Percentiles rank a stretch among this genome's conserved stretches.
These are phyloP conservation scores for Mesorhabditis spiculigera DNA, from an alignment of 2,888 invertebrate genomes.

Conservation along the genomic window DNA sequence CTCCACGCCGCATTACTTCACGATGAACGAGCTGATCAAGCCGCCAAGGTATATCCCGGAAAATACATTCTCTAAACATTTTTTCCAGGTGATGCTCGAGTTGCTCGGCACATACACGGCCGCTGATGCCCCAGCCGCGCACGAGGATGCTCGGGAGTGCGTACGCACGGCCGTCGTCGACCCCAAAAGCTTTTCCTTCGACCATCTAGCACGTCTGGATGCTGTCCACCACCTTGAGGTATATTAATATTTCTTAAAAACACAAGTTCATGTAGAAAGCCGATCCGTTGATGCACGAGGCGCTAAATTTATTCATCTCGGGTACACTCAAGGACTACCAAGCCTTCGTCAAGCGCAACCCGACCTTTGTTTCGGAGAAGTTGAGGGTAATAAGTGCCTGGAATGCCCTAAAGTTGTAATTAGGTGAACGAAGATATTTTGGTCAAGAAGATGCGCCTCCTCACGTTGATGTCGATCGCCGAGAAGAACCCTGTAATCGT, in stretches of 20 bases:
- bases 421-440: conserved; percentile 40
- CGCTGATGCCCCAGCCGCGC: conserved; percentile 84
- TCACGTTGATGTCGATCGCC: conserved; percentile 95
- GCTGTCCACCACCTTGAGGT: conserved; percentile 80
- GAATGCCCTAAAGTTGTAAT: background rate
- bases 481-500: conserved; percentile 71
- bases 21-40: conserved; percentile 68
- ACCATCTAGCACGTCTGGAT: conserved; percentile 85
- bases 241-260: background rate
- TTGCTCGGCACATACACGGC: conserved; percentile 91
- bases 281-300: conserved; percentile 46
- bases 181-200: conserved; percentile 87
- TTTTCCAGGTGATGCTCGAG: conserved; percentile 75
- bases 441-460: conserved; percentile 81
- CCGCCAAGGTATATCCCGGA: conserved; percentile 39
- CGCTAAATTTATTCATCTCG: conserved; percentile 44
- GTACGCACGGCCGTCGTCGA: conserved; percentile 82
- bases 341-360: conserved; percentile 62
- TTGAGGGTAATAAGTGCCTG: conserved; percentile 28
- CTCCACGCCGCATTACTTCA: conserved; percentile 46
- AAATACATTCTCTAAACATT: no score
- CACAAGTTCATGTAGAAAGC: conserved; percentile 18
- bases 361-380: conserved; percentile 76
- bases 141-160: conserved; percentile 87
- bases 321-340: conserved; percentile 44